Percentiles rank a stretch among this genome's conserved stretches.
phyloP scores from a whole-genome alignment of 2,113 vertebrate genomes.

The Triplophysa dalaica region DNA sequence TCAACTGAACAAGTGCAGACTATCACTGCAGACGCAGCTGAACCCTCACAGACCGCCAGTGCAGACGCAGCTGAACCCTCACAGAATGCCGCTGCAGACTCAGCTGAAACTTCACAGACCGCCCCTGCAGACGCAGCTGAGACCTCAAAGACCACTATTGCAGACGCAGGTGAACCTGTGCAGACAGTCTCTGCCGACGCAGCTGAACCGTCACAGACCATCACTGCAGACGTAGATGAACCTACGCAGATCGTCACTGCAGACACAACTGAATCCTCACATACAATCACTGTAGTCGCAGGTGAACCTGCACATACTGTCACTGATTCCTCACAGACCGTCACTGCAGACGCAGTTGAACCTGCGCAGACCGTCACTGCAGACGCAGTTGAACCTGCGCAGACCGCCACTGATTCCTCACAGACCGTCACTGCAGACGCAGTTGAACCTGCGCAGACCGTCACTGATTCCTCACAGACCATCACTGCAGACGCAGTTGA shows the following conservation, averaged over 20 bases:
- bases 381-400: not conserved
- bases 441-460: not conserved
- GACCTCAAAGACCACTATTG: accelerated
- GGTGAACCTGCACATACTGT: not conserved
- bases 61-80: not conserved
- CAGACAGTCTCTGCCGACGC: not conserved
- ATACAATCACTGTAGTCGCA: not conserved
- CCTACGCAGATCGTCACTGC: too few relatives aligned
- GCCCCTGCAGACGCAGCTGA: not conserved
- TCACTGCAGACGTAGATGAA: not conserved
- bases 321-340: too few relatives aligned
- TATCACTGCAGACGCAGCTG: not conserved
- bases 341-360: not conserved
- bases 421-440: not conserved
- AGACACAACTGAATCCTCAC: not conserved
- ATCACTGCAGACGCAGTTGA: not conserved
- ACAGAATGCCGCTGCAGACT: not conserved
- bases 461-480: not conserved
- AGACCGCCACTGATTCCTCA: not conserved
- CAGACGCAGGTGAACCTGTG: not conserved
- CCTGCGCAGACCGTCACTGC: not conserved
- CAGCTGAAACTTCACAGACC: not conserved
- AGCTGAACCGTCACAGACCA: not conserved
- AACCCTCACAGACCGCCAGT: too few relatives aligned
- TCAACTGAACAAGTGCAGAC: not conserved